Evolutionary conservation across 2,888 invertebrate genomes (phyloP).

Genomic region (Clanis bilineata): DNA sequence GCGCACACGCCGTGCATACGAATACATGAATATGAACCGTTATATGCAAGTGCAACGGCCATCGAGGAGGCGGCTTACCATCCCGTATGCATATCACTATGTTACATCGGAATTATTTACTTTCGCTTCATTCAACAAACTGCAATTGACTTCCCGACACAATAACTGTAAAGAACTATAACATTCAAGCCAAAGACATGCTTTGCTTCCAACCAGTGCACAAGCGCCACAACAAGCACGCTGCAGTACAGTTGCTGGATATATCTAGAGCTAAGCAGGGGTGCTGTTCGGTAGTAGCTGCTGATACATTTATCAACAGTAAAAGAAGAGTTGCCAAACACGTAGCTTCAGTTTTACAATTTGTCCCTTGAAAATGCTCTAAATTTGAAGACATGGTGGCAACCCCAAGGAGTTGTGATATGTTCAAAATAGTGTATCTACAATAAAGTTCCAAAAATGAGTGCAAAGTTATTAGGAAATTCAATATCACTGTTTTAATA

Average conservation of each 20-base stretch:
- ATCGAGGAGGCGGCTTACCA: slow-evolving; percentile 58
- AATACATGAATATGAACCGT: slow-evolving; percentile 62
- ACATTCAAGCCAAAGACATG: slow-evolving; percentile 42
- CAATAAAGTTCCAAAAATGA: not conserved
- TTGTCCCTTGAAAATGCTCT: too few species aligned
- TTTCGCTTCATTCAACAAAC: slow-evolving; percentile 70
- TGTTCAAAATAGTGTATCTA: not conserved
- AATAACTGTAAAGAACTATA: slow-evolving; percentile 32
- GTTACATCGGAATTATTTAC: slow-evolving; percentile 54
- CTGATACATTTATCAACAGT: not conserved
- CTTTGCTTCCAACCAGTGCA: slow-evolving; percentile 53
- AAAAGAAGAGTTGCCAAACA: not conserved
- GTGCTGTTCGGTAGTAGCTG: not conserved
- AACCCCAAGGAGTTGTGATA: not conserved
- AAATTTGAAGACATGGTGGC: not conserved
- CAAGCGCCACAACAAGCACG: slow-evolving; percentile 34
- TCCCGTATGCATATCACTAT: slow-evolving; percentile 60
- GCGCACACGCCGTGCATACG: slow-evolving; percentile 51
- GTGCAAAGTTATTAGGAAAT: too few species aligned
- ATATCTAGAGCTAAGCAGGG: not conserved
- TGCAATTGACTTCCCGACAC: slow-evolving; percentile 71
- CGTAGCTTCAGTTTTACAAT: not conserved
- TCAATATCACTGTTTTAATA: too few species aligned
- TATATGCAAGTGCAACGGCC: slow-evolving; percentile 69
- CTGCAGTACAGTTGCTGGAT: not conserved